These are phyloP conservation scores for Stictonetta naevosa DNA, from an alignment of 2,113 vertebrate genomes.

Conservation along the genomic window DNA sequence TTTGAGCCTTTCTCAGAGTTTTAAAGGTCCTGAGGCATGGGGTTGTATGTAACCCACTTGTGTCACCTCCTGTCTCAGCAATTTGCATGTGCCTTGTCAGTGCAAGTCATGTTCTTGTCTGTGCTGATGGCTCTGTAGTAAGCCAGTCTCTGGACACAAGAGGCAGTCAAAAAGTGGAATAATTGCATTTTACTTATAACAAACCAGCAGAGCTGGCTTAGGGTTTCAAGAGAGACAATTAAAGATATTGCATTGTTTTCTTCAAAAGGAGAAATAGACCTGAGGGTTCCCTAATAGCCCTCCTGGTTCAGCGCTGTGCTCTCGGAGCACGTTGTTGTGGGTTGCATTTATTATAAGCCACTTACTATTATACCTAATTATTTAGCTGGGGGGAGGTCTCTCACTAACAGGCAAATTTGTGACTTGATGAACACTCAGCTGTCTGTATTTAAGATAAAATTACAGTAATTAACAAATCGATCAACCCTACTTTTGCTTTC, in stretches of 20 bases:
- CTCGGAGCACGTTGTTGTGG: background rate
- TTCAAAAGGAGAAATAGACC: slow-evolving; percentile 44
- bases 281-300: slow-evolving; percentile 56
- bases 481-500: slow-evolving; percentile 64
- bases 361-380: slow-evolving; percentile 76
- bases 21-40: background rate
- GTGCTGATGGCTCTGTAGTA: background rate
- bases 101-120: background rate
- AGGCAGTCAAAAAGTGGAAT: slow-evolving; percentile 5
- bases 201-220: slow-evolving; percentile 37
- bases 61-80: background rate
- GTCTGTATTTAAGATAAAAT: slow-evolving; percentile 82
- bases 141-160: slow-evolving; percentile 4
- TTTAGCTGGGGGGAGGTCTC: slow-evolving; percentile 76
- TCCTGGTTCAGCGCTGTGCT: background rate
- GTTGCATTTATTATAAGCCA: slow-evolving; percentile 73
- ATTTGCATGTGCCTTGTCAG: background rate
- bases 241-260: slow-evolving; percentile 51
- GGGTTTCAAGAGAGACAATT: slow-evolving; percentile 56
- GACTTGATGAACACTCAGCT: slow-evolving; percentile 76
- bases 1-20: background rate
- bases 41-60: background rate
- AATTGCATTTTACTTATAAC: slow-evolving; percentile 42
- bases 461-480: slow-evolving; percentile 83
- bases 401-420: slow-evolving; percentile 68